Evolutionary conservation across 2,113 vertebrate genomes (phyloP).

Genomic region (Nycticebus coucang): DNA sequence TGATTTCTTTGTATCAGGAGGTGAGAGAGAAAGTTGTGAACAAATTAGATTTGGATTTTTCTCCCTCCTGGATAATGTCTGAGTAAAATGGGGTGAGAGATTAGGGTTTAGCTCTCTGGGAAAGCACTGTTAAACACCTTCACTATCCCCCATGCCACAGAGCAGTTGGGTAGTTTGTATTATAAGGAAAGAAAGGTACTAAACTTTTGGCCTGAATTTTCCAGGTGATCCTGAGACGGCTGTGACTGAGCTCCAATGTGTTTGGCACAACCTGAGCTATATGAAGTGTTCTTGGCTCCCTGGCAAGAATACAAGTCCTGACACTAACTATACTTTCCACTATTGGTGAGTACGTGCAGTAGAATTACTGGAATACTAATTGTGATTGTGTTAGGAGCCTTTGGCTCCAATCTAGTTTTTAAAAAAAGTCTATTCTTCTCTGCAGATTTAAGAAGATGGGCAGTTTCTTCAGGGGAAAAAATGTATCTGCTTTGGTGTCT

Average conservation of each 20-base stretch:
- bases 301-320: slow-evolving; percentile 67
- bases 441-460: background rate
- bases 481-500: background rate
- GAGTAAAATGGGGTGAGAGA: background rate
- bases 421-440: background rate
- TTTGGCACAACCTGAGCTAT: slow-evolving; percentile 75
- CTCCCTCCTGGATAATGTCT: background rate
- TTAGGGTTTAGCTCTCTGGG: background rate
- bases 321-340: slow-evolving; percentile 76
- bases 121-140: background rate
- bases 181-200: background rate
- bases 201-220: slow-evolving; percentile 48
- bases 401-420: background rate
- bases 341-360: slow-evolving; percentile 77
- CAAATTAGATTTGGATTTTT: slow-evolving; percentile 24
- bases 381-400: background rate
- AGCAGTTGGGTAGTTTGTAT: background rate
- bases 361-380: background rate
- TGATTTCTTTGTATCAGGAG: background rate
- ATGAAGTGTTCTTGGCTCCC: slow-evolving; percentile 81
- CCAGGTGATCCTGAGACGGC: slow-evolving; percentile 77
- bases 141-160: background rate
- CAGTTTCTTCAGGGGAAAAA: slow-evolving; percentile 8
- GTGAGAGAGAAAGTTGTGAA: slow-evolving; percentile 2
- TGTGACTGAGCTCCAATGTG: slow-evolving; percentile 75